These are phyloP conservation scores for Balanococcus diminutus DNA, from an alignment of 2,888 invertebrate genomes.

Conservation along the genomic window DNA sequence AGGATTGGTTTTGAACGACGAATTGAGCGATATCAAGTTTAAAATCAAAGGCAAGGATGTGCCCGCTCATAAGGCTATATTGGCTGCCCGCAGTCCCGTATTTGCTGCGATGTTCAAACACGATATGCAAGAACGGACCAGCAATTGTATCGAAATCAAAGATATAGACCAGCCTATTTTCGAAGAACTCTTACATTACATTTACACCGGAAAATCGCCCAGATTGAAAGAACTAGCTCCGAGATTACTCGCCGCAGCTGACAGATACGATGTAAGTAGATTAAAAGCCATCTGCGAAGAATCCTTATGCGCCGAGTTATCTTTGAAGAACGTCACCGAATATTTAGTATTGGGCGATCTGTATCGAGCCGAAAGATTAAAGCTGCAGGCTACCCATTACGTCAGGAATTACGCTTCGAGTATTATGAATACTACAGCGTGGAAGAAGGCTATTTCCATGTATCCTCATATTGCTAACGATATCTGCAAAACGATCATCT, in stretches of 20 bases:
- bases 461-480: constrained; percentile 98
- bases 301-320: constrained; percentile 90
- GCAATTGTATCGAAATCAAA: constrained; percentile 93
- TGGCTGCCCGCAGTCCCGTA: constrained; percentile 96
- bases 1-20: constrained; percentile 91
- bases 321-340: constrained; percentile 95
- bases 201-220: constrained; percentile 95
- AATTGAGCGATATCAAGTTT: constrained; percentile 96
- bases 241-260: constrained; percentile 95
- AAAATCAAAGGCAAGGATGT: constrained; percentile 88
- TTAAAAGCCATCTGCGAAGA: constrained; percentile 99
- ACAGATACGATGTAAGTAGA: constrained; percentile 97
- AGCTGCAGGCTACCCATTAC: constrained; percentile 98
- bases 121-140: constrained; percentile 97
- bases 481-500: constrained; percentile 64
- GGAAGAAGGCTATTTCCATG: constrained; percentile 96
- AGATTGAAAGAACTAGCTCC: constrained; percentile 98
- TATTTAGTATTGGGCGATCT: constrained; percentile 95
- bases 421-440: constrained; percentile 97
- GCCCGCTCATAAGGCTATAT: constrained; percentile 95
- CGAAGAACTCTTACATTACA: constrained; percentile 95
- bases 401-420: constrained; percentile 98
- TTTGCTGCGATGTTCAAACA: constrained; percentile 99
- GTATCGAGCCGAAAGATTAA: constrained; percentile 96
- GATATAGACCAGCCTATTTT: constrained; percentile 98